These are phyloP conservation scores for Nannospalax galili DNA, from an alignment of 2,113 vertebrate species.

Conservation along the genomic window DNA sequence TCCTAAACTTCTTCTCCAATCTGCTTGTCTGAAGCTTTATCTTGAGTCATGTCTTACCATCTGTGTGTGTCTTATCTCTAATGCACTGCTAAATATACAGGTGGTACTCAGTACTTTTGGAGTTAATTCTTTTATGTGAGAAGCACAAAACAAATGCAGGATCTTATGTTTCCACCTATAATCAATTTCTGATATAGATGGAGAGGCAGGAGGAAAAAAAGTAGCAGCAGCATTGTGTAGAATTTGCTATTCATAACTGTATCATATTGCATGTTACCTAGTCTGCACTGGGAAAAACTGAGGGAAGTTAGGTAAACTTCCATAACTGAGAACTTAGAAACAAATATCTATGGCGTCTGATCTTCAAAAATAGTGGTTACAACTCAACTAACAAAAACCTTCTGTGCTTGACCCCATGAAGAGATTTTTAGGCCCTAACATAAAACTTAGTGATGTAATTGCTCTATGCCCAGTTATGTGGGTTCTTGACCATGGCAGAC, in stretches of 20 bases:
- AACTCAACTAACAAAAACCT: not conserved
- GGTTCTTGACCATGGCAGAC: not conserved
- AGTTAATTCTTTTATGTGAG: slow-evolving; percentile 34
- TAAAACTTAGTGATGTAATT: not conserved
- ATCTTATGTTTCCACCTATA: not conserved
- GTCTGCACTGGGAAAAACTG: not conserved
- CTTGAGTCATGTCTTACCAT: not conserved
- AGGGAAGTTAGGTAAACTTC: not conserved
- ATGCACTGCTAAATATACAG: not conserved
- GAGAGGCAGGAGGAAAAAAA: not conserved
- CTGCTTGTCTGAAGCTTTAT: not conserved
- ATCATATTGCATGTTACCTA: not conserved
- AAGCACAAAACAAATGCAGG: not conserved
- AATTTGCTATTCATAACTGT: not conserved
- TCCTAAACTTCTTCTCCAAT: not conserved
- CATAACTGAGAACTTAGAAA: not conserved
- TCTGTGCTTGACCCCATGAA: not conserved
- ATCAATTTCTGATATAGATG: not conserved
- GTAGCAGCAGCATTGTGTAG: not conserved
- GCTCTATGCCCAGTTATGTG: not conserved
- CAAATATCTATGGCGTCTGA: not conserved
- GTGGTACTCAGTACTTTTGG: not conserved
- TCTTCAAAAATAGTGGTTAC: not conserved
- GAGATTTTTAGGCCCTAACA: not conserved
- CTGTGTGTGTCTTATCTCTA: not conserved